Conservation (phyloP, 2,797 vertebrate species). For the Ciconia nigra region DNA sequence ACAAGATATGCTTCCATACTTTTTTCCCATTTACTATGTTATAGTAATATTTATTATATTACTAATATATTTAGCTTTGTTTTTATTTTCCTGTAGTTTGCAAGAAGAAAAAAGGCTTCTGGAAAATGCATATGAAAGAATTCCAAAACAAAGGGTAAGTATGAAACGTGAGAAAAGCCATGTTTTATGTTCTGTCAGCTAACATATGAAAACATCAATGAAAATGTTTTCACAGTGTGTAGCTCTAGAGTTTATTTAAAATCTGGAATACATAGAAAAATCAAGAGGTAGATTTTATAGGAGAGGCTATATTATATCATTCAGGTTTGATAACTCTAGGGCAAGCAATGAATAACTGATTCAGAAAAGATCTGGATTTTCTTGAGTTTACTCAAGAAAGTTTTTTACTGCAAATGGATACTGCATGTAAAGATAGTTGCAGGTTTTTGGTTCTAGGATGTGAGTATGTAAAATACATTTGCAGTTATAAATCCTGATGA, state of each 20-base stretch:
- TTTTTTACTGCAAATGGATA: background rate
- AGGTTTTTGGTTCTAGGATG: background rate
- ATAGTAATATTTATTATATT: background rate
- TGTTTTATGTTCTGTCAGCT: background rate
- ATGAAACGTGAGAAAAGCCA: background rate
- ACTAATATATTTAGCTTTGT: background rate
- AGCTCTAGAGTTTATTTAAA: background rate
- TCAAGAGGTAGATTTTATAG: background rate
- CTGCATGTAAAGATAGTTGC: background rate
- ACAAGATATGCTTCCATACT: background rate
- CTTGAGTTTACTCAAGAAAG: background rate
- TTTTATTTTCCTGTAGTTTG: slow-evolving; percentile 76
- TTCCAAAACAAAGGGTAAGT: slow-evolving; percentile 83
- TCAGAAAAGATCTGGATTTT: background rate
- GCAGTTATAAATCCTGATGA: background rate
- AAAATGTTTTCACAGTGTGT: background rate
- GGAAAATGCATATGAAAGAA: slow-evolving; percentile 79
- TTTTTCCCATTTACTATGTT: background rate
- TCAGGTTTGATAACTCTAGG: background rate
- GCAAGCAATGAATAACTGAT: background rate
- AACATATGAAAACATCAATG: background rate
- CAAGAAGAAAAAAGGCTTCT: slow-evolving; percentile 84
- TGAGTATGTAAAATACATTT: background rate
- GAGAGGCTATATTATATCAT: background rate
- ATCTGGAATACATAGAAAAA: background rate